These are phyloP conservation scores for Spisula subtruncata DNA, from an alignment of 2,888 invertebrate genomes.

Conservation along the genomic window DNA sequence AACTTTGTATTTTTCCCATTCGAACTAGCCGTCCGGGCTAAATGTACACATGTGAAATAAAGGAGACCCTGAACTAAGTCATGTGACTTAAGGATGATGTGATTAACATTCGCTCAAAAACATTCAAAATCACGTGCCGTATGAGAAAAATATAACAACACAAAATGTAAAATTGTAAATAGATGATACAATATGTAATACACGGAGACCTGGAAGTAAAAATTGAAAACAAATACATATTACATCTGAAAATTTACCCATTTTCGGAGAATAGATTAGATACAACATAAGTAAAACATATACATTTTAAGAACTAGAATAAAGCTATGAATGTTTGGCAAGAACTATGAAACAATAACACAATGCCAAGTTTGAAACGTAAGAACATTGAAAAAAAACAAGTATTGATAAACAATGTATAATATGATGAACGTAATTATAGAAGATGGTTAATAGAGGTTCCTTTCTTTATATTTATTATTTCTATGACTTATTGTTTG, in stretches of 20 bases:
- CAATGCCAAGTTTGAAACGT: neutral
- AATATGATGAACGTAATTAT: no score
- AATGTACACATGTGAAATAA: no score
- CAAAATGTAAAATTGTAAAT: constrained; percentile 18
- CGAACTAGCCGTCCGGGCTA: no score
- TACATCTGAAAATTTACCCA: constrained; percentile 46
- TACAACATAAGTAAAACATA: constrained; percentile 18
- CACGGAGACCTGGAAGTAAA: constrained; percentile 7
- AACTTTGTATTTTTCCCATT: no score
- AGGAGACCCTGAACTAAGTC: no score
- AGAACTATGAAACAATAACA: neutral
- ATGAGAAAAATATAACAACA: constrained; percentile 8
- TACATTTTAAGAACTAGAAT: neutral
- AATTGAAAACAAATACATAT: constrained; percentile 21
- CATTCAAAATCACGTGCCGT: neutral
- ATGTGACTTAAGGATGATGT: no score
- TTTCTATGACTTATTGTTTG: no score
- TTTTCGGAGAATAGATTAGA: constrained; percentile 43
- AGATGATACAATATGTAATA: constrained; percentile 9
- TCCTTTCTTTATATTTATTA: no score
- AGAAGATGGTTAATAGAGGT: no score
- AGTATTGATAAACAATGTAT: neutral
- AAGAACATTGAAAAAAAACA: neutral
- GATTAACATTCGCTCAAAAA: neutral
- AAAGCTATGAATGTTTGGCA: neutral